A percentile compares a stretch with the other conserved stretches of the same genome.
Conservation (phyloP, 2,113 vertebrate genomes). For the Phainopepla nitens region DNA sequence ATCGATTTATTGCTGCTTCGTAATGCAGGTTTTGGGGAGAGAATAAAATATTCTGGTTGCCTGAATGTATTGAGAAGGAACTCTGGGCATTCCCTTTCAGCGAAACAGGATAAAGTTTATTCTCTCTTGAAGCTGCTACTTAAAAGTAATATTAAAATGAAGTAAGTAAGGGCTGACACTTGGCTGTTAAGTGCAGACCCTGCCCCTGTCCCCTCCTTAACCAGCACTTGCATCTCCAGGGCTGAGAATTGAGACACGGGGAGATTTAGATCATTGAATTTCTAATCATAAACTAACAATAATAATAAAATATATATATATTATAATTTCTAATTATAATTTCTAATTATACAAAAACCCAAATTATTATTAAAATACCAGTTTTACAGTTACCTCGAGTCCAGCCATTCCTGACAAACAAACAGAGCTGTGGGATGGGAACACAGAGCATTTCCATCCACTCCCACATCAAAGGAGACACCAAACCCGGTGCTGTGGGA, state of each 20-base stretch:
- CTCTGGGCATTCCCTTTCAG: neutral
- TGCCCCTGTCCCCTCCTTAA: neutral
- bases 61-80: neutral
- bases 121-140: neutral
- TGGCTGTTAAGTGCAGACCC: neutral
- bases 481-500: fast-evolving
- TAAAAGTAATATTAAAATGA: neutral
- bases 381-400: neutral
- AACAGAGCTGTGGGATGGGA: neutral
- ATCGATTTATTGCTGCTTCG: neutral
- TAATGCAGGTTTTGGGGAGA: fast-evolving
- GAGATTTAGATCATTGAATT: neutral
- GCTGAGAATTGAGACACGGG: neutral
- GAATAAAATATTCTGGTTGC: neutral
- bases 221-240: neutral
- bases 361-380: neutral
- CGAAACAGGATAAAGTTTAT: neutral
- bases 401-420: neutral
- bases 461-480: no score
- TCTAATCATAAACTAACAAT: neutral
- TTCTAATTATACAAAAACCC: no score
- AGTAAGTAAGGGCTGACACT: neutral
- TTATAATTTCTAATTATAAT: no score
- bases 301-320: no score
- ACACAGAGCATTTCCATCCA: neutral